Conservation (phyloP, 37 sponge, comb jelly and placozoan genomes). For the Haliclona indistincta region DNA sequence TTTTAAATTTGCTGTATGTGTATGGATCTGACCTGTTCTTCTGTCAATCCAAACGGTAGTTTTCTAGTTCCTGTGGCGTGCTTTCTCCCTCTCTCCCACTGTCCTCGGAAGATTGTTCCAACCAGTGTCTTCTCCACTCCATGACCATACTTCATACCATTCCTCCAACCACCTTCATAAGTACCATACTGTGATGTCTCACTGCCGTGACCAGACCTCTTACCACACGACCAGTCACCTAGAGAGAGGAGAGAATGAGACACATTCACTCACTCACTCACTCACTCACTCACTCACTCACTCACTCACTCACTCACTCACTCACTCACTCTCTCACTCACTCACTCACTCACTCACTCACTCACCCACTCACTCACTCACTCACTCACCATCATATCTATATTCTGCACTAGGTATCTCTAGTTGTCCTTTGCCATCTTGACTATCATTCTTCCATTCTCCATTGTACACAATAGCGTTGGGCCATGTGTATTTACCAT, state of each 20-base stretch:
- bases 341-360: too few species aligned
- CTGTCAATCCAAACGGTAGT: conserved; percentile 56
- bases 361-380: too few species aligned
- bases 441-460: conserved; percentile 75
- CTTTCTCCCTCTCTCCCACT: conserved; percentile 70
- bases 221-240: conserved; percentile 85
- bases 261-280: too few species aligned
- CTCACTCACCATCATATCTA: too few species aligned
- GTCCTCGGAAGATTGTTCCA: conserved; percentile 75
- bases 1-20: too few species aligned
- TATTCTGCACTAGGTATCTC: conserved; percentile 12
- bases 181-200: conserved; percentile 53
- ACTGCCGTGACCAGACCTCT: conserved; percentile 62
- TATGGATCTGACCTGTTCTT: conserved; percentile 82
- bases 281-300: too few species aligned
- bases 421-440: conserved; percentile 47
- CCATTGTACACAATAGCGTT: conserved; percentile 77
- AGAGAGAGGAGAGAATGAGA: too few species aligned
- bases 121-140: conserved; percentile 74
- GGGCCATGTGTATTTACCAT: conserved; percentile 66
- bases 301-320: too few species aligned
- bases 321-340: too few species aligned
- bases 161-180: conserved; percentile 69
- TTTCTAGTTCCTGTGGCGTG: conserved; percentile 57
- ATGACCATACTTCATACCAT: conserved; percentile 67